Evolutionary conservation across 2,888 invertebrate genomes (phyloP), one percentile per base, ranked within the genome.

Genomic region (Mimumesa dahlbomi): DNA sequence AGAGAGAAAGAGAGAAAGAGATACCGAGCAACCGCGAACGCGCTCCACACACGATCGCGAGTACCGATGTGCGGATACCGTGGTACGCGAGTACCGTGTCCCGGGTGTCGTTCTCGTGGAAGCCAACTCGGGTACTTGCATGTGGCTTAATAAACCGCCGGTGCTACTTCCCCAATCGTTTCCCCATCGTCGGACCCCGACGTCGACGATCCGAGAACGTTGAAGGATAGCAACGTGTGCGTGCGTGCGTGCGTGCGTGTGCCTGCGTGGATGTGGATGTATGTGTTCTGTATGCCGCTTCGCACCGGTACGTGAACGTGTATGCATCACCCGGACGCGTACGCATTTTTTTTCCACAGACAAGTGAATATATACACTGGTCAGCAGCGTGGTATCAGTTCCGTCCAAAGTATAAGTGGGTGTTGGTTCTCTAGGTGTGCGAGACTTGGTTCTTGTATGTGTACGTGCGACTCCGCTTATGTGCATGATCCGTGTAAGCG

Each of bases 61-160:
- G 56, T 45, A 68, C 76, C 63, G 71, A 77, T 82, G 82, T 79
- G 57, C 73, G 73, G 43, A 63, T 73, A 67, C 58, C 79, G 64
- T 53, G 73, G 63, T 71, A 62, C 75, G 69, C 81, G 75, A 81
- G 68, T 74, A 71, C 70, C 75, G 71, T 68, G 53, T 63, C 72
- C 69, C 62, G 79, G 76, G 68, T 75, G 71, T 70, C 38, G 46
- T 74, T 57, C 34, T 64, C 73, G 56, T 66, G 66, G 77, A 69
- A 49, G 49, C 38, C 42, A 1, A 61, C 57, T 71, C 62, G 61
- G 72, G 34, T 57, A 68, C 16, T 61, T 57, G 57, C 67, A 49
- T 38, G 75, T 34, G 71, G 52, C 67, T 42, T 57, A 53, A n/a
- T 69, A 46, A 71, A 38, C 42, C 64, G 59, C 58, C 36, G 58